phyloP scores from a whole-genome alignment of 2,113 vertebrate species.

The Gnathonemus longibarbis region DNA sequence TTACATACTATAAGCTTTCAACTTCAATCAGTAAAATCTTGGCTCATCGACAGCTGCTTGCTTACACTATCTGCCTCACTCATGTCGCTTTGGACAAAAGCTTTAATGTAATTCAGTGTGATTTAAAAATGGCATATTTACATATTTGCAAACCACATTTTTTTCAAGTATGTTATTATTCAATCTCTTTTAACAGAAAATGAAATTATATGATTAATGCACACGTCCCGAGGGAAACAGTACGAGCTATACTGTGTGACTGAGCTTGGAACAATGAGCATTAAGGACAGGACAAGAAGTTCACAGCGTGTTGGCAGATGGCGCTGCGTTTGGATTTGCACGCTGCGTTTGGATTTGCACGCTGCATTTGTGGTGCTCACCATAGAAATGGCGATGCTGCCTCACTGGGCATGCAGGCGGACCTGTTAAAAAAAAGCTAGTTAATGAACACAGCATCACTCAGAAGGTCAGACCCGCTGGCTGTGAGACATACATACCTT shows the following conservation, averaged over 20 bases:
- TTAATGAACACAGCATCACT: too few species aligned
- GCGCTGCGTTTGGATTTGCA: too few species aligned
- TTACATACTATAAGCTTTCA: neutral
- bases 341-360: too few species aligned
- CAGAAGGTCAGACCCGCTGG: neutral
- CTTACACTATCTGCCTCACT: neutral
- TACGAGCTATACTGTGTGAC: neutral
- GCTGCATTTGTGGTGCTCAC: conserved; percentile 30
- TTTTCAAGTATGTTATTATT: neutral
- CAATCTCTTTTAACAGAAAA: neutral
- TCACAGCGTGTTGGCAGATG: too few species aligned
- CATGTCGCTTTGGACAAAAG: neutral
- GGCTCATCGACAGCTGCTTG: neutral
- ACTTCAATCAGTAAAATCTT: neutral
- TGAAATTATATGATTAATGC: neutral
- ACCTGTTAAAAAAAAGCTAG: conserved; percentile 14
- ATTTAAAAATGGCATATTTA: neutral
- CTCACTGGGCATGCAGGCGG: conserved; percentile 14
- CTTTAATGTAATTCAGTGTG: neutral
- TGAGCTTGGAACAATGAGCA: neutral
- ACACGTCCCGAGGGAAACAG: neutral
- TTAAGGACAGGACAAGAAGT: neutral
- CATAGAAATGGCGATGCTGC: conserved; percentile 36
- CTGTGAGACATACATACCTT: conserved; percentile 42
- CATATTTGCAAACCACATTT: neutral